Evolutionary conservation across 2,888 invertebrate species (phyloP), one percentile per base, ranked within the genome.

Genomic region (Papilio protenor): DNA sequence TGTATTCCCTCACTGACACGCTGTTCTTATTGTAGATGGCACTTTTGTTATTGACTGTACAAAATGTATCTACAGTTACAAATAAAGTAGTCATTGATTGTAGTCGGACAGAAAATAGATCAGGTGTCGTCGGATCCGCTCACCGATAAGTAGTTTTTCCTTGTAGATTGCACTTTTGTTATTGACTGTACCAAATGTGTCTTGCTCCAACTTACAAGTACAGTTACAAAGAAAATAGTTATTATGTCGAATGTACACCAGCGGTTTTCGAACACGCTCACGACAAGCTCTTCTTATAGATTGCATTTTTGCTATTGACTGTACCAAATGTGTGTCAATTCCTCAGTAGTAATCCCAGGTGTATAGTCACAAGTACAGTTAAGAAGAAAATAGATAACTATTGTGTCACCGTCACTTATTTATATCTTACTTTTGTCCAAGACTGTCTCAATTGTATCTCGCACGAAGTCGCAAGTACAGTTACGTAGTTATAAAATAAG

Each of bases 21-120:
- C n/a, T n/a, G n/a, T n/a, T n/a, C n/a, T 27, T 27, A 27, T 27
- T 27, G 27, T 97, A 96, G 92, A 80, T 52, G 55, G 2, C 23
- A 64, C 23, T 21, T 77, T 73, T n/a, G 33, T 73, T 40, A 18
- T 21, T 45, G 61, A 52, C 71, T 47, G 18, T 45, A 16, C 21
- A 2, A 1, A 66, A 16, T 16, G 16, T 18, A 40, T 12, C 27
- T 52, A 52, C 18, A 52, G 14, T 52, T 18, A 14, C 12, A 16
- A 52, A 52, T 10, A 52, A 52, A 52, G 14, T 52, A 52, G n/a
- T n/a, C n/a, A n/a, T n/a, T n/a, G n/a, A n/a, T n/a, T n/a, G n/a
- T n/a, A n/a, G 27, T 27, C 27, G 10, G 47, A 47, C 12, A 12
- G 47, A 47, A 47, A 11, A 47, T 47, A 47, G 2, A 27, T 27